Evolutionary conservation across 1,140 invertebrate genomes (phyloP), one percentile per base, ranked within the genome.

Genomic region (Parapsyche elsis): DNA sequence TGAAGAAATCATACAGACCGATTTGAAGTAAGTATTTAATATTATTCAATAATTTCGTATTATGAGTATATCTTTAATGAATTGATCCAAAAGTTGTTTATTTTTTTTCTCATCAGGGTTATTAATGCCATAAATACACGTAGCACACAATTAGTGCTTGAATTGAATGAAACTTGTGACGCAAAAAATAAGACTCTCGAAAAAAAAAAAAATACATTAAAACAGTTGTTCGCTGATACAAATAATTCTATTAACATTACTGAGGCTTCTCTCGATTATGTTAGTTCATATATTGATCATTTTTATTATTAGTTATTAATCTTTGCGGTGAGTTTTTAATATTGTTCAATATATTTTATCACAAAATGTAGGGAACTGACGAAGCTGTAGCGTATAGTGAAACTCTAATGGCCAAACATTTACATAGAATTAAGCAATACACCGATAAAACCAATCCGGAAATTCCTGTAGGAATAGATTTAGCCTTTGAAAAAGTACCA

Each of bases 191-290:
- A 93, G 85, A 95, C 94, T 38, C 88, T 96, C 19, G 92, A 92
- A 83, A 94, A n/a, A 86, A 96, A 95, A 87, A 95, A 95, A 87
- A 90, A 93, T 73, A 95, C 94, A 74, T 86, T 96, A 21, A 92
- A 94, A 84, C 91, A 95, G 84, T 88, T 96, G 4, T 94, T 94
- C 4, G 92, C 92, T 84, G 92, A 95, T 84, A 95, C 95, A 10
- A 94, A 97, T 89, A 94, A 97, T 89, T 96, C 95, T 86, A 94
- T 96, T 59, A 91, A 93, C 76, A 96, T 97, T 88, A 94, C 95
- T 59, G 92, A 92, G 84, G 90, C 92, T 84, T 94, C 94, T 14
- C 88, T 97, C 9, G 91, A 93, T 23, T 92, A 84, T 78, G 84
- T 84, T 19, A 9, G 38, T 59, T 57, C 57, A 12, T 24, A 24